A percentile compares a stretch with the other conserved stretches of the same genome.
phyloP scores from a whole-genome alignment of 2,888 invertebrate genomes.

The Rhagium mordax region DNA sequence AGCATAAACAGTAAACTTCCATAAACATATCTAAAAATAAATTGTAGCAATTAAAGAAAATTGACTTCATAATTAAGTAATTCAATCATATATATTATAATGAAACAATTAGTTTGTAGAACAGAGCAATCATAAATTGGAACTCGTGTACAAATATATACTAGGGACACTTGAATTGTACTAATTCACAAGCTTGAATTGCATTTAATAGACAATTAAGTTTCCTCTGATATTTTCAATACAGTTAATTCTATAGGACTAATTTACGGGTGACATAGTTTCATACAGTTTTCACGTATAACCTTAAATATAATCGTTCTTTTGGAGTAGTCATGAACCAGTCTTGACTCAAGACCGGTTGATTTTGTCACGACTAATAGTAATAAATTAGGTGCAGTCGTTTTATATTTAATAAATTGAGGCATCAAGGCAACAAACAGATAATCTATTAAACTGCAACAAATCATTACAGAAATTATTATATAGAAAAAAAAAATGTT shows the following conservation, averaged over 20 bases:
- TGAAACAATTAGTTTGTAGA: not conserved
- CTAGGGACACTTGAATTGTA: not conserved
- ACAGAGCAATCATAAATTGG: not conserved
- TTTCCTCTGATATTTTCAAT: not conserved
- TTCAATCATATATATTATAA: not conserved
- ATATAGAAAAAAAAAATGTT: too few relatives aligned
- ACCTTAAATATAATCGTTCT: too few relatives aligned
- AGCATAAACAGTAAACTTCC: not conserved
- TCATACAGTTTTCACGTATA: not conserved
- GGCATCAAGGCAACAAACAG: too few relatives aligned
- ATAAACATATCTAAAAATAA: not conserved
- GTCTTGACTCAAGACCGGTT: too few relatives aligned
- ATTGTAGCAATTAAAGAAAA: not conserved
- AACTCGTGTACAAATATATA: not conserved
- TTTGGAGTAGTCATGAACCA: too few relatives aligned
- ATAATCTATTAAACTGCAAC: too few relatives aligned
- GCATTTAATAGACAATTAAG: not conserved
- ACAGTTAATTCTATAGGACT: not conserved
- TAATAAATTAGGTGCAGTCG: too few relatives aligned
- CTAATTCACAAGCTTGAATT: not conserved
- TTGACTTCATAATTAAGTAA: not conserved
- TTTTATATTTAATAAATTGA: too few relatives aligned
- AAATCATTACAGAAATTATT: too few relatives aligned
- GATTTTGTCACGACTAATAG: too few relatives aligned
- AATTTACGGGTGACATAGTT: not conserved